phyloP scores from a whole-genome alignment of 2,888 invertebrate species.

The Cheilosia vulpina region DNA sequence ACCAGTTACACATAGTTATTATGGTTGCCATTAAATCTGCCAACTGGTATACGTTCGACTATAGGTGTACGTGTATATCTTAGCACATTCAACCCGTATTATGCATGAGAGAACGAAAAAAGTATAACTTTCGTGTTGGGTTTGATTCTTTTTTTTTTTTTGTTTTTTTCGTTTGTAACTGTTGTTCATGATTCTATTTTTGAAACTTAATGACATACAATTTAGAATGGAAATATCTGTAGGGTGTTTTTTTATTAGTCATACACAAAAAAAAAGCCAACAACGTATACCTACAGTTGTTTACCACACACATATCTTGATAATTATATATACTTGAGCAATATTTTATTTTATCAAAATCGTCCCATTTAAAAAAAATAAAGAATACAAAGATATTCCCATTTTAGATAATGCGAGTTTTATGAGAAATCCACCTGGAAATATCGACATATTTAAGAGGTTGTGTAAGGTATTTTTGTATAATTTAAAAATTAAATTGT shows the following conservation, averaged over 20 bases:
- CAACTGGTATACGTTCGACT: not conserved
- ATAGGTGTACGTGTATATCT: not conserved
- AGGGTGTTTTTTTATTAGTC: conserved; percentile 11
- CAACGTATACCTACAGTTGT: not conserved
- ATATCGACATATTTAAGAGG: too few relatives aligned
- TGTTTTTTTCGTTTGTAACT: not conserved
- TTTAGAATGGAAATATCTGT: conserved; percentile 29
- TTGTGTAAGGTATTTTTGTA: too few relatives aligned
- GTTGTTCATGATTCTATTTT: conserved; percentile 47
- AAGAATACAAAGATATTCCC: too few relatives aligned
- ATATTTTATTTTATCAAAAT: too few relatives aligned
- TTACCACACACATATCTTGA: too few relatives aligned
- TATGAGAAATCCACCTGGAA: too few relatives aligned
- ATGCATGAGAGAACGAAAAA: conserved; percentile 10
- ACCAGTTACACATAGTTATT: conserved; percentile 29
- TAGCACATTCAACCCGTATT: conserved; percentile 48
- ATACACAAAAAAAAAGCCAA: not conserved
- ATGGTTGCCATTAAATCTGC: conserved; percentile 13
- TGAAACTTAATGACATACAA: conserved; percentile 30
- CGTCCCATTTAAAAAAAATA: too few relatives aligned
- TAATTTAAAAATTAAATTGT: too few relatives aligned
- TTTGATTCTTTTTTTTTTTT: not conserved
- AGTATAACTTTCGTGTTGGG: conserved; percentile 14
- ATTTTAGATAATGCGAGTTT: too few relatives aligned
- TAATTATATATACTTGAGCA: too few relatives aligned